phyloP scores from a whole-genome alignment of 23 tunicate genomes.

The Diplosoma virens region DNA sequence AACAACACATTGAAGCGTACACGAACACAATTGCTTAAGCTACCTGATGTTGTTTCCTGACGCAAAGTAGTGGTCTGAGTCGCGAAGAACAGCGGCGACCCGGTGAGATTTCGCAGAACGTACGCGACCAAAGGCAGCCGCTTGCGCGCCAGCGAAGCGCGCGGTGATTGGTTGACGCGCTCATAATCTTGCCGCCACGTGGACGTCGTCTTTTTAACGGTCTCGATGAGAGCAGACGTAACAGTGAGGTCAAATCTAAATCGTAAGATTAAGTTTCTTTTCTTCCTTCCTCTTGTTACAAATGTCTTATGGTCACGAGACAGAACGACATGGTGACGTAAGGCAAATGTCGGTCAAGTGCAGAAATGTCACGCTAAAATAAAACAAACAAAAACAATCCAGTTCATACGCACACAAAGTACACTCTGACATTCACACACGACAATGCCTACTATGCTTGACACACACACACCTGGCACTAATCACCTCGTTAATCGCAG shows the following conservation, averaged over 20 bases:
- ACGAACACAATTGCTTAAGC: neutral
- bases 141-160: neutral
- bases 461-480: no score
- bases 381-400: no score
- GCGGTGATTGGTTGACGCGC: neutral
- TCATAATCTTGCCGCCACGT: conserved; percentile 57
- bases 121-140: conserved; percentile 81
- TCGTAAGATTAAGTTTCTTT: no score
- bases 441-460: no score
- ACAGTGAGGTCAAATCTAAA: conserved; percentile 81
- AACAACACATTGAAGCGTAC: neutral
- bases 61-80: conserved; percentile 50
- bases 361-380: no score
- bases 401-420: no score
- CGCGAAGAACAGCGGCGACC: conserved; percentile 41
- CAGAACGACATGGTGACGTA: no score
- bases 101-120: conserved; percentile 69
- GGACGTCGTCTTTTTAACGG: conserved; percentile 54
- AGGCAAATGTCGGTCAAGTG: no score
- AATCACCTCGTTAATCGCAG: no score
- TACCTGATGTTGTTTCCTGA: conserved; percentile 6
- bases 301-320: no score
- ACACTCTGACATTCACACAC: no score
- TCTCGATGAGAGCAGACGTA: conserved; percentile 86
- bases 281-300: no score